Conservation (phyloP, 2,113 vertebrate genomes). For the Salvelinus fontinalis region DNA sequence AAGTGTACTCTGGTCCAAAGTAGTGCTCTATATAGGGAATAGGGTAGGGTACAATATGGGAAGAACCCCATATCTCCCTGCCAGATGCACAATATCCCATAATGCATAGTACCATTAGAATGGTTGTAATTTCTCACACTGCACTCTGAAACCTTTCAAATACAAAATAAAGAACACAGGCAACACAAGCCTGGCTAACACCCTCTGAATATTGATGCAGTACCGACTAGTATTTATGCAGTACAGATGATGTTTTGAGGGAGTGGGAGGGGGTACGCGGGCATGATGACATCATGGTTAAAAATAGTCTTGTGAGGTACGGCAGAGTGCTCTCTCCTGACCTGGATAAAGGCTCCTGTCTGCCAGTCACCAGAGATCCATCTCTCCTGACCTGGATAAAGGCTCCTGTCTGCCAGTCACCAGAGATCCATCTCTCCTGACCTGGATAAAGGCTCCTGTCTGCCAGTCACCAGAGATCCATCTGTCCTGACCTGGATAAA, state of each 20-base stretch:
- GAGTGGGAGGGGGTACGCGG: conserved; percentile 39
- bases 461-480: not conserved
- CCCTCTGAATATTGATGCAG: conserved; percentile 63
- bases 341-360: conserved; percentile 22
- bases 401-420: conserved; percentile 56
- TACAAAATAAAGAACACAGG: conserved; percentile 22
- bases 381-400: conserved; percentile 48
- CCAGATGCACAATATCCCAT: conserved; percentile 32
- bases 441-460: not conserved
- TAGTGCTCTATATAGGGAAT: too few relatives aligned
- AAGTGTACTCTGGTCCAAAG: too few relatives aligned
- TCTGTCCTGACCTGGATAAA: conserved; percentile 2
- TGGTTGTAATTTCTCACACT: conserved; percentile 10
- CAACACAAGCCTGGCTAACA: conserved; percentile 47
- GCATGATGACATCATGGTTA: conserved; percentile 67
- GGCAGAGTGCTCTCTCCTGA: conserved; percentile 12
- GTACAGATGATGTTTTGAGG: conserved; percentile 7
- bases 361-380: too few relatives aligned
- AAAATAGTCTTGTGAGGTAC: conserved; percentile 63
- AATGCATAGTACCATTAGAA: conserved; percentile 10
- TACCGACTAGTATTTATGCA: conserved; percentile 31
- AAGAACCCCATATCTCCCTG: not conserved
- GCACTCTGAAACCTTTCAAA: conserved; percentile 12
- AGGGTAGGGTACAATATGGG: too few relatives aligned
- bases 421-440: conserved; percentile 9